Conservation (phyloP, 1,140 invertebrate genomes). For the Heliothis virescens region DNA sequence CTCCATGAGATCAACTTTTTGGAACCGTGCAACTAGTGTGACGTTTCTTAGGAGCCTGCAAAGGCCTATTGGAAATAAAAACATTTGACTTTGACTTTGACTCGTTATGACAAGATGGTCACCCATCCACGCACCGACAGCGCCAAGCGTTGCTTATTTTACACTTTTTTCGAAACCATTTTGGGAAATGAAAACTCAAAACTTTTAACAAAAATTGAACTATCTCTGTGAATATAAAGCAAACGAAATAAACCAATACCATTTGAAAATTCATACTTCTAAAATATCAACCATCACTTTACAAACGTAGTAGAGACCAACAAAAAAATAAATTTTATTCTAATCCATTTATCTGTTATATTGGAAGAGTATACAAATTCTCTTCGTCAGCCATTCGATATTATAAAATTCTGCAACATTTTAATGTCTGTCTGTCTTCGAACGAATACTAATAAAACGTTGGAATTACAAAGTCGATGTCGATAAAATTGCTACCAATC, state of each 20-base stretch:
- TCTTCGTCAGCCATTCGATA: background rate
- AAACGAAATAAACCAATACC: slow-evolving; percentile 1
- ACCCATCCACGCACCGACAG: no score
- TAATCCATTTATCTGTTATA: slow-evolving; percentile 16
- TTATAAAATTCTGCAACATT: slow-evolving; percentile 24
- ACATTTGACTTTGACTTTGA: no score
- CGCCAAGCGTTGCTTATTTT: no score
- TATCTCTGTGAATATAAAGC: background rate
- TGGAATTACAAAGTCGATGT: background rate
- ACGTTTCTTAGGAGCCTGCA: no score
- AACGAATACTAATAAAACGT: slow-evolving; percentile 8
- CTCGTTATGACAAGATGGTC: no score
- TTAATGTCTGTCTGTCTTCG: slow-evolving; percentile 15
- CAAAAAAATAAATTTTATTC: background rate
- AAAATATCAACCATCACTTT: slow-evolving; percentile 2
- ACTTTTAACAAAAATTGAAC: no score
- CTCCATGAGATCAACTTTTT: no score
- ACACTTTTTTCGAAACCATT: no score
- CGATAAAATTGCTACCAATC: slow-evolving; percentile 13
- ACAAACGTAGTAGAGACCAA: background rate
- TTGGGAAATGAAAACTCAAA: no score
- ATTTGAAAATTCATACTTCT: background rate
- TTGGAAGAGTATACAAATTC: slow-evolving; percentile 13
- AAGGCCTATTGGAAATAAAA: no score
- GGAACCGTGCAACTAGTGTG: no score